Evolutionary conservation across 1,140 invertebrate genomes (phyloP), one percentile per base, ranked within the genome.

Genomic region (Cataglyphis hispanica): DNA sequence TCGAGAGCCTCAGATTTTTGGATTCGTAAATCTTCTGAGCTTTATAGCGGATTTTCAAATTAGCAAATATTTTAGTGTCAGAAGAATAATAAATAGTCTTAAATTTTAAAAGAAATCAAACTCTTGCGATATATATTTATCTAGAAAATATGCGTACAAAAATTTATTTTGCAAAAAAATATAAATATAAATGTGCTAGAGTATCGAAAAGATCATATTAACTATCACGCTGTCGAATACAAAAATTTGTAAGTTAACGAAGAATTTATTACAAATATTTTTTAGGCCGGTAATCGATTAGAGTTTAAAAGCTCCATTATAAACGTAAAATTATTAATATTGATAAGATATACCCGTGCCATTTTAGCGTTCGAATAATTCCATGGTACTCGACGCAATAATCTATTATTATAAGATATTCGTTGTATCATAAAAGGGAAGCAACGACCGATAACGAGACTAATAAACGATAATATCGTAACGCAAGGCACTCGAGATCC

Each of bases 371-470:
- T 72, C 13, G 25, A 34, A 74, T 74, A 60, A 81, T 27, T 70
- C 19, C 19, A 40, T 25, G 31, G 19, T 8, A 22, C 37, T 58
- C 53, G 25, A 4, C 37, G 13, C 10, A 53, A 69, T 69, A 13
- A 27, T 61, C 67, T 46, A 67, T 72, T 83, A 74, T 46, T 83
- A 46, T 61, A 70, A 70, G 64, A 43, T 27, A 83, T 72, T 83
- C 72, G 22, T 43, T 58, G 40, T 60, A 56, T 22, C 27, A 53
- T 46, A 83, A 61, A 63, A 46, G 25, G n/a, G 61, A 64, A 80
- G 74, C 74, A 85, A 46, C 13, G 25, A 67, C 74, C 74, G 74
- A 78, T 78, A 78, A 67, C 83, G 43, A 66, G 37, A 80, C 80
- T 16, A 77, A 34, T 85, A 85, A 66, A 85, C 13, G 74, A 58